These are phyloP conservation scores for Semnornis frantzii DNA, from an alignment of 2,113 vertebrate genomes.

Conservation along the genomic window DNA sequence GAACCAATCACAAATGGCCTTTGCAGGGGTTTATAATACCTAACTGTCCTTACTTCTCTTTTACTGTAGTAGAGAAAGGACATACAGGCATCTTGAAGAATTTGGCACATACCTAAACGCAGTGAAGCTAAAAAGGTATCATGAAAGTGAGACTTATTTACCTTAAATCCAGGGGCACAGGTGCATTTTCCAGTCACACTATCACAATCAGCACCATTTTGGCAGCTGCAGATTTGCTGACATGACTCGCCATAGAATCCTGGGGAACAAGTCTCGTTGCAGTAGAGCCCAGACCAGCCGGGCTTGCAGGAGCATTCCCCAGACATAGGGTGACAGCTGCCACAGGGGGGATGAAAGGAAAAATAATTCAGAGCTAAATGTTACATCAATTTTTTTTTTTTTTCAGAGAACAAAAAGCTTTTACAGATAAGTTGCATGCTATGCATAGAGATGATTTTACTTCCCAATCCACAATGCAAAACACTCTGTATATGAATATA, in stretches of 20 bases:
- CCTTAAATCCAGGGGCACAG: constrained; percentile 96
- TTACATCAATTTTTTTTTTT: constrained; percentile 15
- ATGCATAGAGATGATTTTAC: neutral
- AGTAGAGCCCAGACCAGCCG: constrained; percentile 95
- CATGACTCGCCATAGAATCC: constrained; percentile 92
- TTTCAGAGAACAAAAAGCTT: neutral
- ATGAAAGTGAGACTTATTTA: constrained; percentile 64
- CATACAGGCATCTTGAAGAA: neutral
- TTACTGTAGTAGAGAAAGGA: neutral
- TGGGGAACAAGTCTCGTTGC: constrained; percentile 92
- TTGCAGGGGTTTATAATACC: neutral
- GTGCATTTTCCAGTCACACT: constrained; percentile 89
- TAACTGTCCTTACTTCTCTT: neutral
- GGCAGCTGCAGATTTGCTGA: constrained; percentile 92
- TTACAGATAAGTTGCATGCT: neutral
- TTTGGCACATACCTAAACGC: neutral
- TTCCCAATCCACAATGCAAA: neutral
- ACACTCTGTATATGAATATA: neutral
- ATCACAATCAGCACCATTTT: constrained; percentile 94
- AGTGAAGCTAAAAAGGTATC: neutral
- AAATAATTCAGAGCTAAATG: constrained; percentile 59
- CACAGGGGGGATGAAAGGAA: constrained; percentile 67
- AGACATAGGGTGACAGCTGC: constrained; percentile 97
- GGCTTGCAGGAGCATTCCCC: constrained; percentile 91
- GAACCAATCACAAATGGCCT: neutral